phyloP scores from a whole-genome alignment of 2,888 invertebrate species.

The Microctonus hyperodae region DNA sequence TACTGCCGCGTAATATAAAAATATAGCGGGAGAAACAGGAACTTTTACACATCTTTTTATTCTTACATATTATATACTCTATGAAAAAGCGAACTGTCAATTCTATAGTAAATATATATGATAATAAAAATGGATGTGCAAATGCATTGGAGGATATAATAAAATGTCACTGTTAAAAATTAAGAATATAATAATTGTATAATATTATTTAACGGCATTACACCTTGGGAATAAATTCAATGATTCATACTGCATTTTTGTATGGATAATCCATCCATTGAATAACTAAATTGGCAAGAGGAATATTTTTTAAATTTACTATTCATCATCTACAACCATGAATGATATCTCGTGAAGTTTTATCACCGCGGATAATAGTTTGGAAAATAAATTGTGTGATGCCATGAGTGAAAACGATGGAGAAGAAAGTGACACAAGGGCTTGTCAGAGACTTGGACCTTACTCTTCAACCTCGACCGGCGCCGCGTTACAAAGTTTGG shows the following conservation, averaged over 20 bases:
- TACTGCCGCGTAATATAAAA: no score
- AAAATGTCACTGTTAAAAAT: neutral
- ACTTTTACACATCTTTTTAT: no score
- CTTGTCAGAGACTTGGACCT: constrained; percentile 59
- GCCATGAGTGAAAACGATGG: constrained; percentile 55
- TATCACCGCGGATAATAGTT: constrained; percentile 13
- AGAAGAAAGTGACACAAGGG: constrained; percentile 51
- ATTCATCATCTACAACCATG: neutral
- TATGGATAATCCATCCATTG: neutral
- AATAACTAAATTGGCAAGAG: neutral
- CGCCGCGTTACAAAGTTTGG: constrained; percentile 79
- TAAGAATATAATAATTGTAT: no score
- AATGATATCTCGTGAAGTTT: neutral
- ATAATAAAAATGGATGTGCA: neutral
- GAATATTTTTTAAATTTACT: neutral
- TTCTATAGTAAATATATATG: no score
- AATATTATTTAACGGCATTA: no score
- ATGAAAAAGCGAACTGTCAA: neutral
- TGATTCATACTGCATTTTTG: neutral
- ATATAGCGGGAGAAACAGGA: no score
- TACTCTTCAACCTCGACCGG: constrained; percentile 58
- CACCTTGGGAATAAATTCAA: neutral
- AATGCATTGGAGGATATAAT: neutral
- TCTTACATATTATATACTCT: neutral
- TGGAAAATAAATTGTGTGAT: constrained; percentile 26